Conservation (phyloP, 2,888 invertebrate genomes). For the Carterocephalus palaemon region DNA sequence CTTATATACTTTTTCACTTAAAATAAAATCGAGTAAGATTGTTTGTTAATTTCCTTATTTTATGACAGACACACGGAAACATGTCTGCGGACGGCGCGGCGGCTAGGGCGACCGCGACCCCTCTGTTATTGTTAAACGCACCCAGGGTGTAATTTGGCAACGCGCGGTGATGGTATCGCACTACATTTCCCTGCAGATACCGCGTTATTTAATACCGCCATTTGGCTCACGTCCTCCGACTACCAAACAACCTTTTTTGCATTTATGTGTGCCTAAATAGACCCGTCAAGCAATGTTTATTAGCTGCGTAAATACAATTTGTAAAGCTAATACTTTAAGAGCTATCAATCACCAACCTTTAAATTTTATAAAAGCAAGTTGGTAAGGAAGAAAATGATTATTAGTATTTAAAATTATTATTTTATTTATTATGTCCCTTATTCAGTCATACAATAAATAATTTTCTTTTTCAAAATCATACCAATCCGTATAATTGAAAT, state of each 20-base stretch:
- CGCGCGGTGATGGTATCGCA: constrained; percentile 65
- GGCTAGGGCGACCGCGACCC: constrained; percentile 4
- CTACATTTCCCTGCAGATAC: constrained; percentile 68
- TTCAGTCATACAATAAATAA: no score
- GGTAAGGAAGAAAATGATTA: no score
- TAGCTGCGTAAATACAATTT: no score
- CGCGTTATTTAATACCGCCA: constrained; percentile 67
- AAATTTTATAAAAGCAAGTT: no score
- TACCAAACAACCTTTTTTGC: constrained; percentile 40
- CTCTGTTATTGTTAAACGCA: constrained; percentile 62
- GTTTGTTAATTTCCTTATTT: constrained; percentile 9
- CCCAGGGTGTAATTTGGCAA: constrained; percentile 74
- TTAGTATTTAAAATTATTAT: no score
- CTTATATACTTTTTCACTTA: no score
- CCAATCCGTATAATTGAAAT: no score
- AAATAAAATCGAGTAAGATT: no score
- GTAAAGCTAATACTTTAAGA: no score
- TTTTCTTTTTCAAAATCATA: no score
- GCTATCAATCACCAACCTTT: no score
- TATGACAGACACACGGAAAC: constrained; percentile 5
- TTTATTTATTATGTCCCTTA: no score
- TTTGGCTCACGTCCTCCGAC: constrained; percentile 54
- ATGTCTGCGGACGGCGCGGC: constrained; percentile 4
- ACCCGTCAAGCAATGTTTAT: constrained; percentile 45
- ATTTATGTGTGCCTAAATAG: constrained; percentile 36